These are phyloP conservation scores for Cyanoramphus novaezelandiae DNA, from an alignment of 2,113 vertebrate species.

Conservation along the genomic window DNA sequence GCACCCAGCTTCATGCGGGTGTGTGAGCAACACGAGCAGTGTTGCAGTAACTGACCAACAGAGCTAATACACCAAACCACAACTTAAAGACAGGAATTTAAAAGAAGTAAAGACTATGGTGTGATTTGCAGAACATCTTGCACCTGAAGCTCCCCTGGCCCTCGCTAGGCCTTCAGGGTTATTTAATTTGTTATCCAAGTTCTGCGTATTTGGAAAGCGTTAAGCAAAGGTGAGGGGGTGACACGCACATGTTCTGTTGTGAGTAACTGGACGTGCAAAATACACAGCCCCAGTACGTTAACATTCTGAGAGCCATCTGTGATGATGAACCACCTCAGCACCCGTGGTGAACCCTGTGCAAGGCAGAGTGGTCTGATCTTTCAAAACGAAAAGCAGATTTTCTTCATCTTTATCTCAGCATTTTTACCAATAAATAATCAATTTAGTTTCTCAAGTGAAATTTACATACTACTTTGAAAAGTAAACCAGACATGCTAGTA, in stretches of 20 bases:
- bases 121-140: background rate
- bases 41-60: background rate
- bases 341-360: background rate
- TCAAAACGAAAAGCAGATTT: background rate
- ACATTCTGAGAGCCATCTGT: background rate
- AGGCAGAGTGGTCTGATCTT: background rate
- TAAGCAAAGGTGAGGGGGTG: background rate
- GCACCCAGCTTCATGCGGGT: fast-evolving
- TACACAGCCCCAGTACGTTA: background rate
- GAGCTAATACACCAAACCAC: background rate
- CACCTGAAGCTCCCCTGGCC: background rate
- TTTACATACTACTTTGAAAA: background rate
- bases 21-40: fast-evolving
- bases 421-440: background rate
- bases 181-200: background rate
- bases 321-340: background rate
- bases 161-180: background rate
- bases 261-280: background rate
- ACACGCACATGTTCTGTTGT: background rate
- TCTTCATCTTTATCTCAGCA: background rate
- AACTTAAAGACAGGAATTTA: background rate
- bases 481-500: background rate
- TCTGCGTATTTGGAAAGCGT: background rate
- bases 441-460: background rate
- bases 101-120: background rate